phyloP scores from a whole-genome alignment of 2,113 vertebrate species.

The Cisticola juncidis region DNA sequence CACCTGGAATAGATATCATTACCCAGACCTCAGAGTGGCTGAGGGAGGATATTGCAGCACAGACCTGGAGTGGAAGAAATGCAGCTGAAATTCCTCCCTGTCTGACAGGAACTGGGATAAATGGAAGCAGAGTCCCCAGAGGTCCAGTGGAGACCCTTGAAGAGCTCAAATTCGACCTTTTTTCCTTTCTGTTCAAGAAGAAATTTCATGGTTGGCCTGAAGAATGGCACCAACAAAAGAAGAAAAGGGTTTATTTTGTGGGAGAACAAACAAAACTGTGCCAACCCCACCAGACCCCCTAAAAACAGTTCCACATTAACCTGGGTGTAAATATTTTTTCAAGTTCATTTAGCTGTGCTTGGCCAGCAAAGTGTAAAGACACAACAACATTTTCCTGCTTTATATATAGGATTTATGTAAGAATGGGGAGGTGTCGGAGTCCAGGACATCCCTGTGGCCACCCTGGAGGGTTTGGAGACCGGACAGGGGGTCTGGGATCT shows the following conservation, averaged over 20 bases:
- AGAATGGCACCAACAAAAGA: neutral
- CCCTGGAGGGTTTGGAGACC: no score
- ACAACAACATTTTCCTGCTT: neutral
- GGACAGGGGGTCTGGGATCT: no score
- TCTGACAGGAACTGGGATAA: neutral
- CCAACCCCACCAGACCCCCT: fast-evolving
- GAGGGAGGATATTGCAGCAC: neutral
- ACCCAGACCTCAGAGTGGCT: neutral
- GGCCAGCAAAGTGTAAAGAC: neutral
- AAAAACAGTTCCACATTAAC: neutral
- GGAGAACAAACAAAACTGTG: neutral
- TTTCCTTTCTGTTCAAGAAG: neutral
- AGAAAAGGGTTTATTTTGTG: neutral
- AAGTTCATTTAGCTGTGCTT: neutral
- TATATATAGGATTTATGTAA: neutral
- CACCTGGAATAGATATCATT: conserved; percentile 35
- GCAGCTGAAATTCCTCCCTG: neutral
- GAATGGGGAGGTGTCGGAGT: neutral
- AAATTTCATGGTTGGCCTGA: neutral
- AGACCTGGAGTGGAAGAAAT: neutral
- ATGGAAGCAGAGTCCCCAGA: neutral
- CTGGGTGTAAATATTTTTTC: neutral
- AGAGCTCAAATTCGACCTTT: neutral
- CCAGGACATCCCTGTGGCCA: no score
- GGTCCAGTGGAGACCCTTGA: neutral